A percentile compares a stretch with the other conserved stretches of the same genome.
phyloP scores from a whole-genome alignment of 2,113 vertebrate genomes.

The Bostrychus sinensis region DNA sequence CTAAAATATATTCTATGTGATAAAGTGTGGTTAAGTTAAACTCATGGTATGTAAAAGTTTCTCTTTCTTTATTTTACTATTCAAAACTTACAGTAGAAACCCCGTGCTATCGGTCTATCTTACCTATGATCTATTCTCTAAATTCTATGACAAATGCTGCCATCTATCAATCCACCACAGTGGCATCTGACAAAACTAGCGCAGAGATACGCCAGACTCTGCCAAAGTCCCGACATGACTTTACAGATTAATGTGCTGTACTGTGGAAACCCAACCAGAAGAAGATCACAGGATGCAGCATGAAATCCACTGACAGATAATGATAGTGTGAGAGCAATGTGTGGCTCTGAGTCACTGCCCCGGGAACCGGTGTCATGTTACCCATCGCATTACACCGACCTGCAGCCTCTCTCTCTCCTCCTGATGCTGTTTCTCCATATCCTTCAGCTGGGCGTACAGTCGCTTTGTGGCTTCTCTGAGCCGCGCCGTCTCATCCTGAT shows the following conservation, averaged over 20 bases:
- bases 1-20: too few relatives aligned
- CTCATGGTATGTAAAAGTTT: too few relatives aligned
- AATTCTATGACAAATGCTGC: neutral
- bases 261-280: constrained; percentile 26
- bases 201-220: neutral
- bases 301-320: constrained; percentile 31
- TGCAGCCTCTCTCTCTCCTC: constrained; percentile 81
- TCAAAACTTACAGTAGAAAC: too few relatives aligned
- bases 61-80: too few relatives aligned
- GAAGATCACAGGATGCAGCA: constrained; percentile 16
- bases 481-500: constrained; percentile 69
- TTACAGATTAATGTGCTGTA: constrained; percentile 3
- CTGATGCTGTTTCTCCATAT: constrained; percentile 82
- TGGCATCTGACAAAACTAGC: neutral
- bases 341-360: constrained; percentile 48
- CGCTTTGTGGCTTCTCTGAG: constrained; percentile 77
- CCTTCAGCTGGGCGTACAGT: constrained; percentile 81
- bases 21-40: too few relatives aligned
- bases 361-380: constrained; percentile 26
- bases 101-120: neutral
- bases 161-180: neutral
- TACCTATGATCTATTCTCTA: neutral
- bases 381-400: constrained; percentile 70
- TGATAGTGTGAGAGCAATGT: constrained; percentile 29
- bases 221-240: constrained; percentile 27